Evolutionary conservation across 1,140 invertebrate species (phyloP).

Genomic region (Bradysia coprophila): DNA sequence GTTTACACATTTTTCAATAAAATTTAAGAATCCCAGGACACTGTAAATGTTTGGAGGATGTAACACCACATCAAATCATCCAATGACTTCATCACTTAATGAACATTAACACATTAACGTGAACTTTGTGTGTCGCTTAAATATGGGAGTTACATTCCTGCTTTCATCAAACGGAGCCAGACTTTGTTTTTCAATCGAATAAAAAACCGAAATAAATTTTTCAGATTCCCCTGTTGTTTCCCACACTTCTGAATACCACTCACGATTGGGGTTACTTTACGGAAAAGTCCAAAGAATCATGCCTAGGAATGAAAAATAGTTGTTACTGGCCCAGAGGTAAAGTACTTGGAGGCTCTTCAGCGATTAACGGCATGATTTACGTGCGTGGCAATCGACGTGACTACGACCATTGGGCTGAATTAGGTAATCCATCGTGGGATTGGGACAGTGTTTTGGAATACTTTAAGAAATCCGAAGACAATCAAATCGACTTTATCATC

Average conservation of each 20-base stretch:
- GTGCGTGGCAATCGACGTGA: conserved; percentile 72
- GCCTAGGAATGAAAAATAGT: conserved; percentile 4
- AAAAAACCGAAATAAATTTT: too few species aligned
- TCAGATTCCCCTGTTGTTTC: too few species aligned
- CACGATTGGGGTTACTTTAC: background rate
- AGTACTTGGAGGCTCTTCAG: conserved; percentile 65
- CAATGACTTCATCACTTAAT: too few species aligned
- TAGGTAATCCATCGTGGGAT: conserved; percentile 73
- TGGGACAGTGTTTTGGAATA: conserved; percentile 68
- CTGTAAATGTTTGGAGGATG: too few species aligned
- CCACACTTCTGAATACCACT: conserved; percentile 1
- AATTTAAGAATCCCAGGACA: too few species aligned
- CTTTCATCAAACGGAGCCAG: too few species aligned
- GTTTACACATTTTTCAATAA: too few species aligned
- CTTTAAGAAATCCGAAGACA: conserved; percentile 57
- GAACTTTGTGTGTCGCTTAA: too few species aligned
- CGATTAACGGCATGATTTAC: conserved; percentile 86
- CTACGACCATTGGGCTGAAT: conserved; percentile 69
- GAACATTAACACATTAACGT: too few species aligned
- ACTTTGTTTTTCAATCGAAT: too few species aligned
- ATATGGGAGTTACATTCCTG: too few species aligned
- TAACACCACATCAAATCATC: too few species aligned
- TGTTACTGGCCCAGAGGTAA: conserved; percentile 36
- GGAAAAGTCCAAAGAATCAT: background rate
- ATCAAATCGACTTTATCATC: conserved; percentile 25